Conservation (phyloP, 1,140 invertebrate species). For the Tachypleus tridentatus region DNA sequence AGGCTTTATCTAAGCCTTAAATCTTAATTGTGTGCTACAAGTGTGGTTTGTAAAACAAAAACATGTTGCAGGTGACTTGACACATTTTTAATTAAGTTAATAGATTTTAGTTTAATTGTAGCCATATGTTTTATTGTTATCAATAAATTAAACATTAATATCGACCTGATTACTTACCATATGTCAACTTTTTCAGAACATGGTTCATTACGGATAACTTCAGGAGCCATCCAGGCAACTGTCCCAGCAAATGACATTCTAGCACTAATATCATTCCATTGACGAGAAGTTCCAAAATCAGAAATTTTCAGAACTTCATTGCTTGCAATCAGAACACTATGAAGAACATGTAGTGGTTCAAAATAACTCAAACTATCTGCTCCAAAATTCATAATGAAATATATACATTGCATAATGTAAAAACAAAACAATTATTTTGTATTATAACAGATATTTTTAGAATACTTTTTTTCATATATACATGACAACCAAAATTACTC, state of each 20-base stretch:
- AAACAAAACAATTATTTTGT: neutral
- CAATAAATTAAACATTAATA: neutral
- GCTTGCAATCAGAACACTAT: slow-evolving; percentile 79
- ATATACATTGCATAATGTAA: too few species aligned
- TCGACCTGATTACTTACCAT: slow-evolving; percentile 46
- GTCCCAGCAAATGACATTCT: slow-evolving; percentile 97
- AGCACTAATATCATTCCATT: slow-evolving; percentile 89
- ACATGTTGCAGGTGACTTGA: too few species aligned
- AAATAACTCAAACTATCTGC: too few species aligned
- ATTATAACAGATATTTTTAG: too few species aligned
- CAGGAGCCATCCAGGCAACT: slow-evolving; percentile 98
- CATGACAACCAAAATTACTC: neutral
- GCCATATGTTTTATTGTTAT: too few species aligned
- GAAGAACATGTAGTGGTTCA: slow-evolving; percentile 30
- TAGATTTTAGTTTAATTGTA: too few species aligned
- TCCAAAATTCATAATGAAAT: too few species aligned
- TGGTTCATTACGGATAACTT: slow-evolving; percentile 91
- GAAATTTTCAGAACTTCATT: slow-evolving; percentile 90
- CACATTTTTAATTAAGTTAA: too few species aligned
- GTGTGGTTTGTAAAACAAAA: too few species aligned
- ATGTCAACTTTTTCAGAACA: slow-evolving; percentile 96
- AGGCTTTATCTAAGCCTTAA: too few species aligned
- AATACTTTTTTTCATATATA: neutral
- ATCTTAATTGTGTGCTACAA: too few species aligned
- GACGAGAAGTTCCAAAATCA: slow-evolving; percentile 91